phyloP scores from a whole-genome alignment of 2,888 invertebrate species.

The Pheosia gnoma region DNA sequence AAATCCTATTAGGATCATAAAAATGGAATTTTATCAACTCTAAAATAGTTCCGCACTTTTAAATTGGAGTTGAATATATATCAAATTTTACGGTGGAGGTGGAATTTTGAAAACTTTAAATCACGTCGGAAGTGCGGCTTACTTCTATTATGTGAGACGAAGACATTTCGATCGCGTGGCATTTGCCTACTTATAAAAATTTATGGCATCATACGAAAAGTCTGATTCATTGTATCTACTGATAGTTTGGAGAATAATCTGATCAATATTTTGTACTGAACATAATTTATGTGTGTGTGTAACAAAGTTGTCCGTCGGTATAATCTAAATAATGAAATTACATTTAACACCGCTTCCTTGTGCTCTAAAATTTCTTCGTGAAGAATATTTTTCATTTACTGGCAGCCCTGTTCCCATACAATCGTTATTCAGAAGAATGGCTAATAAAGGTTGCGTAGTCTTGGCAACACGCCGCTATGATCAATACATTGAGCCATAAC shows the following conservation, averaged over 20 bases:
- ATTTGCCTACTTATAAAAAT: not conserved
- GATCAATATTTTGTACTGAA: too few relatives aligned
- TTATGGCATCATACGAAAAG: constrained; percentile 7
- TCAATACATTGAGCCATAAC: constrained; percentile 31
- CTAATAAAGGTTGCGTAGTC: constrained; percentile 43
- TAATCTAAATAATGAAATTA: too few relatives aligned
- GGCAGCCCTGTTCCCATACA: constrained; percentile 20
- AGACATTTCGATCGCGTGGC: not conserved
- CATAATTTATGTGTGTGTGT: too few relatives aligned
- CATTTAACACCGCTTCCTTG: too few relatives aligned
- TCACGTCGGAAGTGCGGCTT: not conserved
- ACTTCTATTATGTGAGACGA: not conserved
- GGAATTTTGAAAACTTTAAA: constrained; percentile 2
- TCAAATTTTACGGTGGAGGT: constrained; percentile 1
- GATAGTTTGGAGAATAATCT: too few relatives aligned
- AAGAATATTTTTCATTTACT: too few relatives aligned
- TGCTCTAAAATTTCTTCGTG: too few relatives aligned
- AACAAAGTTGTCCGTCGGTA: too few relatives aligned
- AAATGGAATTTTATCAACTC: not conserved
- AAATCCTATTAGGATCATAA: not conserved
- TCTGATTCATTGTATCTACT: too few relatives aligned
- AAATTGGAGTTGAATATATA: constrained; percentile 1
- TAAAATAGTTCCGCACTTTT: not conserved
- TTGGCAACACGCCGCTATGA: constrained; percentile 42
- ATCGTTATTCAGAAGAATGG: constrained; percentile 36